These are phyloP conservation scores for Chelmon rostratus DNA, from an alignment of 2,797 vertebrate genomes.

Conservation along the genomic window DNA sequence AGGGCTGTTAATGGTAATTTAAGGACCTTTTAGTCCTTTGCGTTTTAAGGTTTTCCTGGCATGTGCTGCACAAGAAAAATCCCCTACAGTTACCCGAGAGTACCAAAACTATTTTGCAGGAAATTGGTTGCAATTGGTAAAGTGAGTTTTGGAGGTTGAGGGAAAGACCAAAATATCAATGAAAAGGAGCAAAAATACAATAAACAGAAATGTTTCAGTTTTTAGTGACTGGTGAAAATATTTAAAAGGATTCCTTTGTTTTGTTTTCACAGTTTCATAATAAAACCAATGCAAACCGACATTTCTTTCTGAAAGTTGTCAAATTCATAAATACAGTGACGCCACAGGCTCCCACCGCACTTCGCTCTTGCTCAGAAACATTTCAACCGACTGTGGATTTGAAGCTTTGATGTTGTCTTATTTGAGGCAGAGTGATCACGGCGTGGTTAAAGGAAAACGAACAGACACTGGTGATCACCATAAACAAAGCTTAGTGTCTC, in stretches of 20 bases:
- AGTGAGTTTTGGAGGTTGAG: neutral
- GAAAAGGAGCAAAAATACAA: neutral
- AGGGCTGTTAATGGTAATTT: neutral
- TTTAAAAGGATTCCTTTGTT: neutral
- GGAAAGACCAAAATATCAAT: neutral
- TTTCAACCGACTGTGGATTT: neutral
- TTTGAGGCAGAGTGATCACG: slow-evolving; percentile 17
- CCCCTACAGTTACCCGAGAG: neutral
- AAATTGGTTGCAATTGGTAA: slow-evolving; percentile 1
- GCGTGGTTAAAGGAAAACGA: slow-evolving; percentile 32
- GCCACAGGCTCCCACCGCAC: neutral
- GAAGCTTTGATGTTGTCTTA: slow-evolving; percentile 6
- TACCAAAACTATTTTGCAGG: slow-evolving; percentile 8
- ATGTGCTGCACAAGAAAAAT: neutral
- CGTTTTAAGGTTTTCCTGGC: neutral
- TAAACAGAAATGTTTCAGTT: neutral
- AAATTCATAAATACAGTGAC: neutral
- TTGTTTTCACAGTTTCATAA: neutral
- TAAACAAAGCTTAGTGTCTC: slow-evolving; percentile 13
- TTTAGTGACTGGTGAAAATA: neutral
- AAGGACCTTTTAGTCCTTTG: neutral
- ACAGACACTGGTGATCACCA: slow-evolving; percentile 7
- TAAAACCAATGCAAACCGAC: neutral
- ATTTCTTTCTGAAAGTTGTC: neutral
- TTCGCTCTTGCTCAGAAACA: neutral